Evolutionary conservation across 92 coral and sea anemone genomes (phyloP).

Genomic region (Porites divaricata): DNA sequence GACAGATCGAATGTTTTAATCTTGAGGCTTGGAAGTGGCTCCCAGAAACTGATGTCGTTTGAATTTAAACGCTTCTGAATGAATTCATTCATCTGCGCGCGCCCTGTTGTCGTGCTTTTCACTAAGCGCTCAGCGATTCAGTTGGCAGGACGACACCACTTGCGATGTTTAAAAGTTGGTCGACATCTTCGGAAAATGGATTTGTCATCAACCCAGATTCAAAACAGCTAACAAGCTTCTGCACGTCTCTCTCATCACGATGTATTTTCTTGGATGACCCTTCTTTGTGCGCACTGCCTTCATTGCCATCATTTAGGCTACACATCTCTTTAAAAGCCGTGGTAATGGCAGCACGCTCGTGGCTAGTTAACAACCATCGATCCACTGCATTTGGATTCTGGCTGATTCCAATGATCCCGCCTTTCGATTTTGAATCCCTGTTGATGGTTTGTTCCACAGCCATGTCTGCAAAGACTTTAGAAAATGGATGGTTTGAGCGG

Average conservation of each 20-base stretch:
- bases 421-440: slow-evolving; percentile 27
- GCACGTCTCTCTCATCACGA: neutral
- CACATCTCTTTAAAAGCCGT: slow-evolving; percentile 42
- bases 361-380: slow-evolving; percentile 34
- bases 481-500: no score
- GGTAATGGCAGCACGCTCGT: neutral
- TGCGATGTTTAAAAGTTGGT: no score
- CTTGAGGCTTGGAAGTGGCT: no score
- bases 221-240: slow-evolving; percentile 19
- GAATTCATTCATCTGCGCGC: neutral
- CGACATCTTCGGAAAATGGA: slow-evolving; percentile 15
- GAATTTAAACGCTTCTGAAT: neutral
- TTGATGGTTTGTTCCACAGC: slow-evolving; percentile 59
- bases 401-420: neutral
- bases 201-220: slow-evolving; percentile 35
- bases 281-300: slow-evolving; percentile 17
- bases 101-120: neutral
- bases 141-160: no score
- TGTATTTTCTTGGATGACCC: neutral
- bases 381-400: slow-evolving; percentile 1
- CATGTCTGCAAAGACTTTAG: slow-evolving; percentile 59
- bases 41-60: neutral
- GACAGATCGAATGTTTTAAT: no score
- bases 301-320: neutral
- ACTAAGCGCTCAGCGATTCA: neutral